Conservation (phyloP, 2,888 invertebrate species). For the Onchidella celtica region DNA sequence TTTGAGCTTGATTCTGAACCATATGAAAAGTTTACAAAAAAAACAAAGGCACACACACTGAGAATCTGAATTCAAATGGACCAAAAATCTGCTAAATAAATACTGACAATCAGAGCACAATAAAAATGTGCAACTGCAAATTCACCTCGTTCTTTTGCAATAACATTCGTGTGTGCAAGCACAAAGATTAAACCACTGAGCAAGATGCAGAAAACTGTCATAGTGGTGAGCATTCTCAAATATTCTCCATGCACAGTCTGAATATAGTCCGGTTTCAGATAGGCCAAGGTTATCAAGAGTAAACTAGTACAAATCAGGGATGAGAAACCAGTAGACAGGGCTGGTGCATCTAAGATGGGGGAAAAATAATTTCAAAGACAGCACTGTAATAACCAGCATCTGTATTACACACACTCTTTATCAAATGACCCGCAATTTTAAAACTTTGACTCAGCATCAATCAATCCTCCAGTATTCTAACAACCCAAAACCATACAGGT, state of each 20-base stretch:
- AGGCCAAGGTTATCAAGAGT: slow-evolving; percentile 24
- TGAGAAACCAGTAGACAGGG: slow-evolving; percentile 5
- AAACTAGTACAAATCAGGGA: slow-evolving; percentile 12
- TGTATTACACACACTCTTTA: no score
- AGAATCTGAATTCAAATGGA: no score
- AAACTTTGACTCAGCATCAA: no score
- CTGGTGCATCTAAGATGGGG: background rate
- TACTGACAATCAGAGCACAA: no score
- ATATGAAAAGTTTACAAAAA: no score
- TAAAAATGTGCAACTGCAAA: background rate
- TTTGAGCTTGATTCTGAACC: no score
- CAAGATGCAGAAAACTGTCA: slow-evolving; percentile 11
- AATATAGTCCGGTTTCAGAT: slow-evolving; percentile 35
- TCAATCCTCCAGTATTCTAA: no score
- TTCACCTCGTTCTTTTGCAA: slow-evolving; percentile 11
- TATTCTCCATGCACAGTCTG: slow-evolving; percentile 29
- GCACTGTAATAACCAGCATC: background rate
- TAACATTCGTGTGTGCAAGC: background rate
- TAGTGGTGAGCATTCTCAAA: slow-evolving; percentile 19
- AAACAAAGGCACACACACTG: no score
- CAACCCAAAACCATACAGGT: no score
- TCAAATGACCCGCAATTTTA: no score
- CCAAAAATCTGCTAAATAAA: background rate
- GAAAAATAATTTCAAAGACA: background rate
- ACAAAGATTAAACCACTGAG: slow-evolving; percentile 2